These are phyloP conservation scores for Mycetomoellerius zeteki DNA, from an alignment of 1,140 invertebrate genomes.

Conservation along the genomic window DNA sequence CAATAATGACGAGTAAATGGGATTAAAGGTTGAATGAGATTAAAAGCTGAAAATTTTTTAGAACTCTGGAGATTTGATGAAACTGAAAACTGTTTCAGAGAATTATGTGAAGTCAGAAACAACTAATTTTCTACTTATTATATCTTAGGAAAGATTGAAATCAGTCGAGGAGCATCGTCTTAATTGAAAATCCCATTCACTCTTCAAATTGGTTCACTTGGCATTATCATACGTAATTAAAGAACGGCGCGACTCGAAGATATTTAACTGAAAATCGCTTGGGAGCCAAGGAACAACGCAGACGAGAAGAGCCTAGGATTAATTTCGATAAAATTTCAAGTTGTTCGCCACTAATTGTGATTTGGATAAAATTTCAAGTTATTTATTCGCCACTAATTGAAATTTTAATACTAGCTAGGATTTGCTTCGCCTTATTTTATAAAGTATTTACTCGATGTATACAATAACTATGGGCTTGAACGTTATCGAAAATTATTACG, in stretches of 20 bases:
- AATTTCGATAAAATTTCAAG: neutral
- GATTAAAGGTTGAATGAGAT: neutral
- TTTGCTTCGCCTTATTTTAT: neutral
- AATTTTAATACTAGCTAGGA: neutral
- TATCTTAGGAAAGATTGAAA: slow-evolving; percentile 19
- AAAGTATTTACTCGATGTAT: neutral
- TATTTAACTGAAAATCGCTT: neutral
- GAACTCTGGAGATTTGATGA: neutral
- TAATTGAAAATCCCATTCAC: slow-evolving; percentile 32
- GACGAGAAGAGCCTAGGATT: slow-evolving; percentile 12
- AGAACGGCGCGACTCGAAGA: slow-evolving; percentile 8
- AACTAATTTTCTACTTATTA: slow-evolving; percentile 19
- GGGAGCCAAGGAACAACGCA: neutral
- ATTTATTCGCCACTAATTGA: neutral
- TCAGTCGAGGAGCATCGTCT: slow-evolving; percentile 2
- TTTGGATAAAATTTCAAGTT: neutral
- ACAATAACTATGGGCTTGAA: neutral
- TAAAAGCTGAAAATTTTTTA: slow-evolving; percentile 23
- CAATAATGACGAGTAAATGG: slow-evolving; percentile 26
- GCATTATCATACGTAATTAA: slow-evolving; percentile 23
- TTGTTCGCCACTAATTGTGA: neutral
- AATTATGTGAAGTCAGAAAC: slow-evolving; percentile 16
- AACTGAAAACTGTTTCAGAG: neutral
- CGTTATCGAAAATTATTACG: neutral
- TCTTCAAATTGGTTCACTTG: slow-evolving; percentile 15